Conservation (phyloP, 35 echinoderm and acorn worm species). For the Ophioderma brevispina region DNA sequence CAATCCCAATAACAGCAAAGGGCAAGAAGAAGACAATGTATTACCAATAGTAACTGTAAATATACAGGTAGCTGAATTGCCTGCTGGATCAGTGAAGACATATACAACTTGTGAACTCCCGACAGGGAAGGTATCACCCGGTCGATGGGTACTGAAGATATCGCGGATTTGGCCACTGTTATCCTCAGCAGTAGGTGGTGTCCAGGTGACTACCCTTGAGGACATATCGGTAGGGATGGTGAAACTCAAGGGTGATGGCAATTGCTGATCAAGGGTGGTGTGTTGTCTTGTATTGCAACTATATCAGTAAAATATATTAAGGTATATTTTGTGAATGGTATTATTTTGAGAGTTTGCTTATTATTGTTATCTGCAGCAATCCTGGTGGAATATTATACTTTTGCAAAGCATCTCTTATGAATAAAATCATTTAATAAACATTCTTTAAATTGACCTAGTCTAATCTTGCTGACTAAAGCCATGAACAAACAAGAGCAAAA, state of each 20-base stretch:
- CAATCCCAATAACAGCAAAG: no score
- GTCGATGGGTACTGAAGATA: neutral
- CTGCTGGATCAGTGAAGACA: neutral
- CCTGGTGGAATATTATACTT: no score
- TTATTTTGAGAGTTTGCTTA: no score
- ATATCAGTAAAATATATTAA: no score
- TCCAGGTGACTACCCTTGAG: neutral
- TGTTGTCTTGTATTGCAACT: conserved; percentile 4
- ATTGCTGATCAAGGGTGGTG: neutral
- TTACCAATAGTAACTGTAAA: neutral
- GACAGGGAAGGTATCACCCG: neutral
- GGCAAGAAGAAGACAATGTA: no score
- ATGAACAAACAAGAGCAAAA: no score
- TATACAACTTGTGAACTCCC: neutral
- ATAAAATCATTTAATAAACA: no score
- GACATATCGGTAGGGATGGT: neutral
- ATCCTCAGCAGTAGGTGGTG: neutral
- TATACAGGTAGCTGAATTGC: neutral
- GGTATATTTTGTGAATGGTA: no score
- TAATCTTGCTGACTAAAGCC: no score
- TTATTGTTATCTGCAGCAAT: no score
- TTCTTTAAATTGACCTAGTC: no score
- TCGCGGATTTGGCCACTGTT: neutral
- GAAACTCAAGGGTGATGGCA: neutral
- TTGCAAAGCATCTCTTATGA: no score